Conservation (phyloP, 1,140 invertebrate genomes). For the Neotoxoptera formosana region DNA sequence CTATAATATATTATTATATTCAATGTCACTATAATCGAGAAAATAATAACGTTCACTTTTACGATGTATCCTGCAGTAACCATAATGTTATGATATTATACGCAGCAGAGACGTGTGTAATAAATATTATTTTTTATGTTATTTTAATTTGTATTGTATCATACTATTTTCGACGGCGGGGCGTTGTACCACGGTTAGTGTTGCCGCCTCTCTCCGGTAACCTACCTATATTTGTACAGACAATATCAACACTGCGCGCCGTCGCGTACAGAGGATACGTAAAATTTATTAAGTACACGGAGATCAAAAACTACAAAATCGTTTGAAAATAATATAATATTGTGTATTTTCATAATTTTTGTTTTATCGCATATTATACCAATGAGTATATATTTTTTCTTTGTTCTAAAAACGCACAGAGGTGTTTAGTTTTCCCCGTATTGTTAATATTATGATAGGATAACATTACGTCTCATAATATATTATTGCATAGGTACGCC, state of each 20-base stretch:
- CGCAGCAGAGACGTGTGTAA: neutral
- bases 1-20: neutral
- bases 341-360: neutral
- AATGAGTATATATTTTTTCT: neutral
- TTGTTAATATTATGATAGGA: neutral
- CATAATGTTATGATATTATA: neutral
- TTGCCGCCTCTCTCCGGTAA: neutral
- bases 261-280: neutral
- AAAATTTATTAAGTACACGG: neutral
- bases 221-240: neutral
- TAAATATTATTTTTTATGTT: neutral
- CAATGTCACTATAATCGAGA: neutral
- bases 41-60: neutral
- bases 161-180: neutral
- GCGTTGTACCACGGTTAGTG: neutral
- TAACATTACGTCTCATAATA: neutral
- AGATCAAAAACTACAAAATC: neutral
- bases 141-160: conserved; percentile 15
- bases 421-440: neutral
- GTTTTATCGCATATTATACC: neutral
- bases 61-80: neutral
- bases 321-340: neutral
- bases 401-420: neutral
- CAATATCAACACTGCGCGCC: neutral
- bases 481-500: neutral